A percentile compares a stretch with the other conserved stretches of the same genome.
These are phyloP conservation scores for Scalopus aquaticus DNA, from an alignment of 2,113 vertebrate species.

Conservation along the genomic window DNA sequence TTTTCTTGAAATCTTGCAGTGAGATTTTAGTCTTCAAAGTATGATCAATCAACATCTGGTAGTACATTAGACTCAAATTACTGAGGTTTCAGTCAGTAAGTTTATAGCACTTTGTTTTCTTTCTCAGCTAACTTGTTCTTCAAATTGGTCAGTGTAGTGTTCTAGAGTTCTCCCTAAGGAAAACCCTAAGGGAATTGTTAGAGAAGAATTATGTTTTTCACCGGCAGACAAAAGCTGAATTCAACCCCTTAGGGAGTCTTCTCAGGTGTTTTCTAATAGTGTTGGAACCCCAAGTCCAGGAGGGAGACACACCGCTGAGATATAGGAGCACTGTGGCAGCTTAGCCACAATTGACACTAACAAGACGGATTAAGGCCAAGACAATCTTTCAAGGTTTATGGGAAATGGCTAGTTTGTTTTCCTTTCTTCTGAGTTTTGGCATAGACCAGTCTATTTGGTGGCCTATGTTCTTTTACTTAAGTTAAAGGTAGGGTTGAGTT, in stretches of 20 bases:
- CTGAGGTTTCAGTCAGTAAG: not conserved
- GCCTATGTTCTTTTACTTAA: not conserved
- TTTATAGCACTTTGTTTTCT: slow-evolving; percentile 40
- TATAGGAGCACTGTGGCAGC: not conserved
- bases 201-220: slow-evolving; percentile 71
- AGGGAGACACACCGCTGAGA: slow-evolving; percentile 27
- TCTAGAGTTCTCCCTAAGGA: slow-evolving; percentile 15
- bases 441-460: not conserved
- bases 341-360: not conserved
- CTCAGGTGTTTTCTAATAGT: slow-evolving; percentile 62
- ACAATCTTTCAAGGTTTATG: not conserved
- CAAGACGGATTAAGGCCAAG: not conserved
- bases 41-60: slow-evolving; percentile 10
- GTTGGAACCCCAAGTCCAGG: not conserved
- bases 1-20: not conserved
- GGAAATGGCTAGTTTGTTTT: not conserved
- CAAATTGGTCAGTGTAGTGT: slow-evolving; percentile 32
- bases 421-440: not conserved
- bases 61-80: slow-evolving; percentile 29
- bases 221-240: slow-evolving; percentile 70
- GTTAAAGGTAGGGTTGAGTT: not conserved
- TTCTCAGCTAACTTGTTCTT: slow-evolving; percentile 60
- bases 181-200: slow-evolving; percentile 43
- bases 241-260: not conserved
- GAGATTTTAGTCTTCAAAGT: not conserved